These are phyloP conservation scores for Scartelaos histophorus DNA, from an alignment of 2,113 vertebrate genomes.

Conservation along the genomic window DNA sequence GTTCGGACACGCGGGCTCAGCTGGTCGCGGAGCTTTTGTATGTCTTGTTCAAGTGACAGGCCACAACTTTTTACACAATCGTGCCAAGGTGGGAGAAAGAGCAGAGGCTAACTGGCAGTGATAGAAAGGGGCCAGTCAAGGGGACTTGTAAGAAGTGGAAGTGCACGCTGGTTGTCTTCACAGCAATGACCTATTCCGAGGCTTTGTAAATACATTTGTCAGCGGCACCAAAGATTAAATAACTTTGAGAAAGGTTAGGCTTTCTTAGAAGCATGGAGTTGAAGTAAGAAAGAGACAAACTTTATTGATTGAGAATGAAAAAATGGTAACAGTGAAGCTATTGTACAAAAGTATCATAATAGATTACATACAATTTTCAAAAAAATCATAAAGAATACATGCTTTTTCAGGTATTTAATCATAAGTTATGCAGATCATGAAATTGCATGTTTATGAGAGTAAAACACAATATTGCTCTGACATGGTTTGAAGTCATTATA, in stretches of 20 bases:
- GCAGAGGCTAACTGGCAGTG: conserved; percentile 2
- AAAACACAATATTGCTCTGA: too few relatives aligned
- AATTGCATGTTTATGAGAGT: too few relatives aligned
- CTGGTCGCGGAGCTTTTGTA: background rate
- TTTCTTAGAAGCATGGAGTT: background rate
- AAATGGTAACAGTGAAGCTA: background rate
- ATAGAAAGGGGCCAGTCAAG: background rate
- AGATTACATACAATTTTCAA: too few relatives aligned
- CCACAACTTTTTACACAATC: background rate
- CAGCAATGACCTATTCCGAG: background rate
- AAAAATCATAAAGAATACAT: too few relatives aligned
- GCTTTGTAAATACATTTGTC: background rate
- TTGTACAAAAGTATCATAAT: background rate
- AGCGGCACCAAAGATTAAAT: background rate
- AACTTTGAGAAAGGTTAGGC: background rate
- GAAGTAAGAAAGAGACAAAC: background rate
- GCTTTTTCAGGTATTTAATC: too few relatives aligned
- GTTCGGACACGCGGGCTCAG: background rate
- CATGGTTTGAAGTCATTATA: too few relatives aligned
- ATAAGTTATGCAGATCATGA: too few relatives aligned
- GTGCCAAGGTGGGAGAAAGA: background rate
- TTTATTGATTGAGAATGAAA: background rate
- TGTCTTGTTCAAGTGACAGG: conserved; percentile 3
- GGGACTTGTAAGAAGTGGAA: background rate
- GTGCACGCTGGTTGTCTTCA: background rate